A percentile compares a stretch with the other conserved stretches of the same genome.
Conservation (phyloP, 2,113 vertebrate genomes). For the Catagonus wagneri region DNA sequence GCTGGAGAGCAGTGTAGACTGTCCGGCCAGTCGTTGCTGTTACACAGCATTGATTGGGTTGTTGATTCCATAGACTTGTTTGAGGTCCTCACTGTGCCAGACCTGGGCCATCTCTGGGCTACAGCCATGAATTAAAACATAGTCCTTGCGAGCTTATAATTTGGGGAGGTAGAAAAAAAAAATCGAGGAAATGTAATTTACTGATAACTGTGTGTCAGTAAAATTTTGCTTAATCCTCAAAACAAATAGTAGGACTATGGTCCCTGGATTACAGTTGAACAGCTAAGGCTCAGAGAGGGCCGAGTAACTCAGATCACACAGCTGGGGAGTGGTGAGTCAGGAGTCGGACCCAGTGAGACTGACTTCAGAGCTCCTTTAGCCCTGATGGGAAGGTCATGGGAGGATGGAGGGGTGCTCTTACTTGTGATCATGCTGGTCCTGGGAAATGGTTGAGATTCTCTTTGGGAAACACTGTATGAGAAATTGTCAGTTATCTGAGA, state of each 20-base stretch:
- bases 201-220: neutral
- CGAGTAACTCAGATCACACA: neutral
- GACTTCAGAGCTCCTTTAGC: neutral
- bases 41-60: neutral
- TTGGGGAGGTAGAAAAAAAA: neutral
- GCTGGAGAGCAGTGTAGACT: neutral
- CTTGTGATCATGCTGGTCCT: neutral
- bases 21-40: neutral
- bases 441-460: neutral
- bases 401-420: neutral
- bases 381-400: neutral
- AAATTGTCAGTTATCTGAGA: neutral
- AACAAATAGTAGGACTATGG: neutral
- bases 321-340: neutral
- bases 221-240: constrained; percentile 46
- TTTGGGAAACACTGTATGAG: neutral
- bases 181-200: constrained; percentile 23
- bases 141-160: neutral
- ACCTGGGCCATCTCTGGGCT: neutral
- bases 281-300: neutral
- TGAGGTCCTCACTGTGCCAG: neutral
- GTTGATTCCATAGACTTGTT: neutral
- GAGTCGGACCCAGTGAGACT: neutral
- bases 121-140: neutral
- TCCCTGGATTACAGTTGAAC: neutral